Evolutionary conservation across 2,888 invertebrate genomes (phyloP).

Genomic region (Lasioglossum pauxillum): DNA sequence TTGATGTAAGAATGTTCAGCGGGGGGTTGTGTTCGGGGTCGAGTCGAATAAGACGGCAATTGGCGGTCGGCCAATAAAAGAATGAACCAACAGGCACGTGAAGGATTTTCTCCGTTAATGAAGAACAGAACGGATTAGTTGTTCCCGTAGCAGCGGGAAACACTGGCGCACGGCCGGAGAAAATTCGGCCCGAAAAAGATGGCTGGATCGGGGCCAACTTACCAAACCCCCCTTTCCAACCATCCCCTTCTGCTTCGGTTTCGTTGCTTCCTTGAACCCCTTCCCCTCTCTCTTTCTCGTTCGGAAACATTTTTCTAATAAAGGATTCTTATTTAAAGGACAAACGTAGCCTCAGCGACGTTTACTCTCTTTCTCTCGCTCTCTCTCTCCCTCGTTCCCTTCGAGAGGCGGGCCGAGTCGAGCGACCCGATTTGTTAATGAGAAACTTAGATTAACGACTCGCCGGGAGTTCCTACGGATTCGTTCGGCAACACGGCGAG

Average conservation of each 20-base stretch:
- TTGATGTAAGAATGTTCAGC: constrained; percentile 2
- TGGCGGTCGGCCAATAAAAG: constrained; percentile 57
- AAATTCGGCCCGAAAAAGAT: constrained; percentile 40
- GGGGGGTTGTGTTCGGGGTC: neutral
- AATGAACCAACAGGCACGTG: constrained; percentile 55
- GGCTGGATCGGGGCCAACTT: constrained; percentile 67
- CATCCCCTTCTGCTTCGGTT: constrained; percentile 47
- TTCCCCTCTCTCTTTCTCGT: neutral
- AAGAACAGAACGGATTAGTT: constrained; percentile 66
- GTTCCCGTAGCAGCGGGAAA: constrained; percentile 49
- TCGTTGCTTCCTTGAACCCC: constrained; percentile 48
- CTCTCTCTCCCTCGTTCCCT: neutral
- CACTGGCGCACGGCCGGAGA: constrained; percentile 47
- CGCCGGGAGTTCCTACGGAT: constrained; percentile 34
- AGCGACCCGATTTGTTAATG: constrained; percentile 47
- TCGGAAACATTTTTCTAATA: constrained; percentile 35
- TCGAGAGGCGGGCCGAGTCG: neutral
- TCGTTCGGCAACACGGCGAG: constrained; percentile 34
- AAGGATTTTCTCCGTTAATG: constrained; percentile 65
- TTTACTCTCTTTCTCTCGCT: neutral
- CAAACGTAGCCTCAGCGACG: constrained; percentile 8
- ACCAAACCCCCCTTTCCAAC: constrained; percentile 43
- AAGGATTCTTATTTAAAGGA: constrained; percentile 25
- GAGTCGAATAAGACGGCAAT: constrained; percentile 39
- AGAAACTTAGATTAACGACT: constrained; percentile 59